Base-by-base conservation (phyloP, 2,888 invertebrate genomes). In the Julus scandinavius region DNA sequence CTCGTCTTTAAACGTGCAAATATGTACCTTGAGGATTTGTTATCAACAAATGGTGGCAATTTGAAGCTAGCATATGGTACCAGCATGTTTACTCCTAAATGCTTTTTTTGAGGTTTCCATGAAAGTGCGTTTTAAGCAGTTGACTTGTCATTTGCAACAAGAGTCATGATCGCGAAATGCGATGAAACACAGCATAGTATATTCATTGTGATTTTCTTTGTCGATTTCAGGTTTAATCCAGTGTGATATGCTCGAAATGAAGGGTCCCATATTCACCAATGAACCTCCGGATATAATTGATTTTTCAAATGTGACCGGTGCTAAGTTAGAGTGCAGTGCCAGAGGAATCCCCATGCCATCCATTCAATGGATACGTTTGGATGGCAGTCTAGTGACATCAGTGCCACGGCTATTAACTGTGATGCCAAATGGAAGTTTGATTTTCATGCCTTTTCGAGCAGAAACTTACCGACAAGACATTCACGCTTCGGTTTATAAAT, bases 241-340 rank as follows among this genome's bases (percentile, higher is more conserved):
- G 45, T 41, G 80, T 20, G 87, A 87, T 45, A 80, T 87, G 41
- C 40, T 83, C 41, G 88, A 85, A 85, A 86, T 87, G 38, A 85
- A 86, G 85, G 89, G 89, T 41, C 89, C 89, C 20, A 84, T 58
- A 15, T 87, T 89, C 41, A 85, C 40, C 13, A 86, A 87, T 17
- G 89, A 89, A 85, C 89, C 88, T 49, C 89, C 89, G 29, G 50
- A 87, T 88, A 40, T 87, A 49, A 90, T 91, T 63, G 91, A 91
- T 88, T 92, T 92, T 88, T 91, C 91, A 86, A 92, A 92, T 90
- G 90, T 90, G 17, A 91, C 91, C 49, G 91, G 92, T 2, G 91
- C 91, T 4, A 89, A 90, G 29, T 88, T 92, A 11, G 91, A 91
- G 58, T 92, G 92, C 89, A 88, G 89, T 15, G 91, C 91, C n/a